Evolutionary conservation across 2,113 vertebrate species (phyloP), one percentile per base, ranked within the genome.

Genomic region (Coptodon bakossiorum): DNA sequence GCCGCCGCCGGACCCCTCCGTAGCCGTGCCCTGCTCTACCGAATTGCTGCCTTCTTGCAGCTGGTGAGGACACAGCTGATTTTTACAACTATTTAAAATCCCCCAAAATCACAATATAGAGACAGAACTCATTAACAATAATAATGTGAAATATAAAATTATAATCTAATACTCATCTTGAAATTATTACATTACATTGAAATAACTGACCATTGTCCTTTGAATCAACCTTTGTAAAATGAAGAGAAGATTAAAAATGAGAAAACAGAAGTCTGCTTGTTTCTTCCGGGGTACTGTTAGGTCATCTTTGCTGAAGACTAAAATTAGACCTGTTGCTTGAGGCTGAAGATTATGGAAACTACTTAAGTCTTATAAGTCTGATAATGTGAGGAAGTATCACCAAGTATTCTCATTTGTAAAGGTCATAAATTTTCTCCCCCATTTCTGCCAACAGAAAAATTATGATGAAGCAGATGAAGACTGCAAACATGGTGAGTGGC

Each of bases 391-490:
- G 56, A 16, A 89, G 52, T 91, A 50, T 19, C 71, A 50, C 52
- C 78, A 82, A 82, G 52, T 83, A 45, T 86, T 90, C 22, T 31
- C 27, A 40, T 90, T 88, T 93, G 36, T 89, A 76, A 76, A 50
- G 71, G 71, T 76, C 71, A 53, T 73, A 81, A 27, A 54, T 52
- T 11, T 6, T 54, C 7, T 29, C 34, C 61, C 19, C 19, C 19
- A 88, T 92, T 94, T 91, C 87, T 95, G 22, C 91, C 96, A 96
- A 93, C 97, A 99, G 99, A 99, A 98, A 97, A 98, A 99, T 93
- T 99, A 99, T 95, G 98, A 99, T 94, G 98, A 98, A 96, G 98
- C 98, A 94, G 98, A 99, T 97, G 98, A 99, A 97, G 99, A 99
- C 95, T 99, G 98, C 97, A 99, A 97, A 96, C 97, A 98, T 95